A percentile compares a stretch with the other conserved stretches of the same genome.
Conservation (phyloP, 2,797 vertebrate genomes). For the Hoplostethus mediterraneus region DNA sequence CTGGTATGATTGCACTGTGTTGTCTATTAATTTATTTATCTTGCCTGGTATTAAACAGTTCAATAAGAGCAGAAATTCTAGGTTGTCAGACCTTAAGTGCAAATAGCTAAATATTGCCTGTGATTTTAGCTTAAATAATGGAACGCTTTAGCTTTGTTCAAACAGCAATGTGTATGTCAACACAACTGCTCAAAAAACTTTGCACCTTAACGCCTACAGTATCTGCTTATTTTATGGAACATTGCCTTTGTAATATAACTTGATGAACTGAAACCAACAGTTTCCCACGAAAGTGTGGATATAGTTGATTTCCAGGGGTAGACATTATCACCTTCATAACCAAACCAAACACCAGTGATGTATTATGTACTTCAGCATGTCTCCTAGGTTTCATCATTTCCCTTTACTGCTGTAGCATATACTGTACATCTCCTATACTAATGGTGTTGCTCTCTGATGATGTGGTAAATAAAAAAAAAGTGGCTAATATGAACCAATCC, state of each 20-base stretch:
- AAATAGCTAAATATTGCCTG: too few relatives aligned
- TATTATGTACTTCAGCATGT: neutral
- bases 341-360: conserved; percentile 14
- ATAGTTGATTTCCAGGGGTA: conserved; percentile 41
- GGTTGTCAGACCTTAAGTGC: too few relatives aligned
- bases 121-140: too few relatives aligned
- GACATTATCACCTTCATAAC: conserved; percentile 47
- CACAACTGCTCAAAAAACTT: conserved; percentile 3
- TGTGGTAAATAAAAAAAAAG: conserved; percentile 42
- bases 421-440: conserved; percentile 24
- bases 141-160: conserved; percentile 1
- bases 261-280: conserved; percentile 25
- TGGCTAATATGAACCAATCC: conserved; percentile 30
- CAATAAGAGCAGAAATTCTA: too few relatives aligned
- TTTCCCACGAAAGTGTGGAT: conserved; percentile 32
- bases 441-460: conserved; percentile 17
- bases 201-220: neutral
- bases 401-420: conserved; percentile 31
- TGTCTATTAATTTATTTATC: neutral
- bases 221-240: conserved; percentile 16
- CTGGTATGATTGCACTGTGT: neutral
- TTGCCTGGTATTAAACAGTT: too few relatives aligned
- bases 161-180: neutral
- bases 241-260: conserved; percentile 14
- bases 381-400: conserved; percentile 19